Conservation (phyloP, 2,113 vertebrate genomes). For the Solea solea region DNA sequence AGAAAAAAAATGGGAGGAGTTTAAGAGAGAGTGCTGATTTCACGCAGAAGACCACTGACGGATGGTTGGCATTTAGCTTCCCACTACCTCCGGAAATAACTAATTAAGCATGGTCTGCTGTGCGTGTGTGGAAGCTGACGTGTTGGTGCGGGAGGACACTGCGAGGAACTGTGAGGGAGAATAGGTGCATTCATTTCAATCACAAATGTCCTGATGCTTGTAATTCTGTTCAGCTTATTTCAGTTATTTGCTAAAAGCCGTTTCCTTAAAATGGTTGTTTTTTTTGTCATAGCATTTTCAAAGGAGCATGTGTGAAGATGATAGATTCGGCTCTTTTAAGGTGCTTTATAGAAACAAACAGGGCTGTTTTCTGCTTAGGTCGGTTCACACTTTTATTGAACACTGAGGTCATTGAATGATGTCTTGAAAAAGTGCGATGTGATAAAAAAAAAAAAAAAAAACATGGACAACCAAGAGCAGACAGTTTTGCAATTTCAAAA, state of each 20-base stretch:
- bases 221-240: slow-evolving; percentile 4
- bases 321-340: neutral
- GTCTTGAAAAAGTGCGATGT: neutral
- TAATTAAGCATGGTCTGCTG: slow-evolving; percentile 62
- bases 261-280: too few species aligned
- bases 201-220: slow-evolving; percentile 18
- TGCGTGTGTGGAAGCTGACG: slow-evolving; percentile 19
- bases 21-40: slow-evolving; percentile 15
- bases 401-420: neutral
- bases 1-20: slow-evolving; percentile 10
- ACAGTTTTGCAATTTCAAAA: neutral
- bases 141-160: slow-evolving; percentile 18
- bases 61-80: slow-evolving; percentile 74
- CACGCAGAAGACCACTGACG: slow-evolving; percentile 58
- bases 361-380: neutral
- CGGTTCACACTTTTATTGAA: neutral
- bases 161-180: slow-evolving; percentile 1
- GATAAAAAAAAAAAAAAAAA: slow-evolving; percentile 5
- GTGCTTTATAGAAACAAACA: neutral
- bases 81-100: slow-evolving; percentile 64
- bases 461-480: neutral
- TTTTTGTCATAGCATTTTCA: too few species aligned
- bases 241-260: neutral
- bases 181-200: slow-evolving; percentile 29
- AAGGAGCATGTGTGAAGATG: neutral